phyloP scores from a whole-genome alignment of 2,888 invertebrate genomes.

The Amblyteles armatorius region DNA sequence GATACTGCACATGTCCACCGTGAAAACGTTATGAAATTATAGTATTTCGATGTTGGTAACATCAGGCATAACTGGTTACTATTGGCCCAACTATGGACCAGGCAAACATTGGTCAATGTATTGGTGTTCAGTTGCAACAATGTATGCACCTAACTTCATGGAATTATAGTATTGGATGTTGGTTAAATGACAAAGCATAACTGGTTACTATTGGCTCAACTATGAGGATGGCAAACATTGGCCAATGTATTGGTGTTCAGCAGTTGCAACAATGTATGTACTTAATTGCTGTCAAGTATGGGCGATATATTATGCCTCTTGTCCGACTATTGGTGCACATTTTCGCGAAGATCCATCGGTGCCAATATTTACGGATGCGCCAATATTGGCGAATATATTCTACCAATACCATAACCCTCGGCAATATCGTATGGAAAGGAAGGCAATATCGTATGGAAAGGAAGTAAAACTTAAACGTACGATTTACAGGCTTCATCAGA shows the following conservation, averaged over 20 bases:
- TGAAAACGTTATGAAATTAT: conserved; percentile 18
- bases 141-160: background rate
- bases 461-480: background rate
- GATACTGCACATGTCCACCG: background rate
- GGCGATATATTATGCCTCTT: background rate
- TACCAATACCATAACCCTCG: background rate
- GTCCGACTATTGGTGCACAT: background rate
- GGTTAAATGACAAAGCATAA: too few relatives aligned
- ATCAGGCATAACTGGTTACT: background rate
- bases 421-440: background rate
- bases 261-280: background rate
- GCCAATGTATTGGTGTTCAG: background rate
- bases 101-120: background rate
- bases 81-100: background rate
- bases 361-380: background rate
- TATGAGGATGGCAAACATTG: background rate
- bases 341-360: background rate
- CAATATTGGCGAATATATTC: background rate
- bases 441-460: background rate
- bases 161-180: too few relatives aligned
- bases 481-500: conserved; percentile 91
- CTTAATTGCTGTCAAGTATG: background rate
- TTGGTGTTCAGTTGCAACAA: background rate
- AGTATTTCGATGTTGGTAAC: background rate
- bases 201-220: background rate